Conservation (phyloP, 2,797 vertebrate genomes). For the Merluccius polli region DNA sequence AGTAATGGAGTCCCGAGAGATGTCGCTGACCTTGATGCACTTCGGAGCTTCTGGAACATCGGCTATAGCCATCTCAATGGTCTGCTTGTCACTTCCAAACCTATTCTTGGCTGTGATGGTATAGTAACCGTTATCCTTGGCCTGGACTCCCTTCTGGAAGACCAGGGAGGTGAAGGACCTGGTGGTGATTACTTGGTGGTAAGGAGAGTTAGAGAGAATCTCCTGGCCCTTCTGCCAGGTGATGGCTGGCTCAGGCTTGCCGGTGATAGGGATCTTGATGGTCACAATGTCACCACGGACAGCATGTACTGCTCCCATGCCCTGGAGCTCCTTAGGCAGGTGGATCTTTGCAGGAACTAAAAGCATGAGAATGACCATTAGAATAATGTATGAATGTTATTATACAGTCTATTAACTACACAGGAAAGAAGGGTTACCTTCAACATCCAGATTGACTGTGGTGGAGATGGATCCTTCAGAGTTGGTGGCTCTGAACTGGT, state of each 20-base stretch:
- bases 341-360: slow-evolving; percentile 96
- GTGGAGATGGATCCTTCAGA: slow-evolving; percentile 92
- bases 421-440: slow-evolving; percentile 77
- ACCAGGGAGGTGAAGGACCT: slow-evolving; percentile 96
- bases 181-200: slow-evolving; percentile 96
- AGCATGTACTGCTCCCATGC: slow-evolving; percentile 96
- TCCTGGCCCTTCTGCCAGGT: slow-evolving; percentile 99
- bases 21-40: slow-evolving; percentile 83
- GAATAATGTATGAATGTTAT: background rate
- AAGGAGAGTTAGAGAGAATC: slow-evolving; percentile 89
- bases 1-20: slow-evolving; percentile 91
- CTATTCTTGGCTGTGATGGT: slow-evolving; percentile 96
- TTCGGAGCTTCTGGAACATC: slow-evolving; percentile 94
- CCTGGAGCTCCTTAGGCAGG: slow-evolving; percentile 92
- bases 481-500: slow-evolving; percentile 98
- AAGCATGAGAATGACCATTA: slow-evolving; percentile 50
- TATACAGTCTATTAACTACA: background rate
- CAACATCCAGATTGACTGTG: slow-evolving; percentile 91
- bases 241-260: slow-evolving; percentile 93
- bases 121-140: slow-evolving; percentile 94
- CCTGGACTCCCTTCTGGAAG: slow-evolving; percentile 92
- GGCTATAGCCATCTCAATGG: slow-evolving; percentile 92
- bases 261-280: slow-evolving; percentile 97
- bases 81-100: slow-evolving; percentile 97
- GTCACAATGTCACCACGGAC: slow-evolving; percentile 89